Evolutionary conservation across 2,113 vertebrate genomes (phyloP), one percentile per base, ranked within the genome.

Genomic region (Chunga burmeisteri): DNA sequence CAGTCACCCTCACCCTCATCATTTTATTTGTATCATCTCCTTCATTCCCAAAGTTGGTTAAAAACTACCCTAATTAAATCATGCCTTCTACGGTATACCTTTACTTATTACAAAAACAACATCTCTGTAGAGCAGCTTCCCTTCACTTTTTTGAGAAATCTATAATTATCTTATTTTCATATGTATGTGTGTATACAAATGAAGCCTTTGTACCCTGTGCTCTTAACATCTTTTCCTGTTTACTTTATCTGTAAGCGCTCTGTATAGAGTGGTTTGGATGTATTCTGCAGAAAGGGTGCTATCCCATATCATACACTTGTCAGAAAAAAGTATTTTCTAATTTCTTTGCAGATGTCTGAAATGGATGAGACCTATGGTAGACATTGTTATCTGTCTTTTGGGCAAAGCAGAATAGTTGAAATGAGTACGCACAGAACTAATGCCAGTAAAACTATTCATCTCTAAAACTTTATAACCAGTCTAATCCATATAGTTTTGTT

Each of bases 1-100:
- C 38, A 38, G 38, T 38, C 38, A 53, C 2, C 0, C 8, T 6
- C 10, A 47, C 20, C 7, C 22, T 38, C 1, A 7, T 46, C 9
- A 22, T 12, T 65, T 36, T 65, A 42, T 49, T 55, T 32, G 4
- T 23, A 38, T 49, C 19, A 36, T 22, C 4, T 67, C 6, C 8
- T 88, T 86, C 15, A 55, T 70, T 88, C 9, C 12, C 75, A 56
- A 79, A 61, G 3, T 44, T 26, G 8, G 5, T 67, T 83, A 19
- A 92, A 86, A 77, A 4, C 16, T 59, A 32, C 7, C 5, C 8
- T 23, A 22, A 7, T 68, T 80, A 83, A 88, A 52, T 10, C 6
- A 16, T 34, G 9, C 2, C 7, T 65, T 68, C 42, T 14, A 3
- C 49, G 8, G 14, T 61, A 90, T 81, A 44, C 5, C 4, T 88